Percentiles rank a stretch among this genome's conserved stretches.
Evolutionary conservation across 2,888 invertebrate genomes (phyloP).

Genomic region (Leucophenga maculata): DNA sequence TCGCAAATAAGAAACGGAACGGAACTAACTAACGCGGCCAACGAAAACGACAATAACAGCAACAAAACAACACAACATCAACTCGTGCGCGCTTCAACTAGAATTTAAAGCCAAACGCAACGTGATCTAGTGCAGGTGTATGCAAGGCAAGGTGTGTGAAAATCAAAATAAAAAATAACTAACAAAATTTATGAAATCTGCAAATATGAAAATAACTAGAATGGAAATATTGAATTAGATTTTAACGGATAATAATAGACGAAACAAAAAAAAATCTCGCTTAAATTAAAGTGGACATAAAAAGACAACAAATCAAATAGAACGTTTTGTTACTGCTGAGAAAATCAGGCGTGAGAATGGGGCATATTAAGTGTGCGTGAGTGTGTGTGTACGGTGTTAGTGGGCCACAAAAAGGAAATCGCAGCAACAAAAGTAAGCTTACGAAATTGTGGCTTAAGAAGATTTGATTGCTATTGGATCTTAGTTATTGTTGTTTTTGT

Average conservation of each 20-base stretch:
- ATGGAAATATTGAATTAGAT: neutral
- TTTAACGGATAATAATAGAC: constrained; percentile 42
- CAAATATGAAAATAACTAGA: constrained; percentile 38
- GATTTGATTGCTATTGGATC: too few species aligned
- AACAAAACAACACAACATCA: constrained; percentile 12
- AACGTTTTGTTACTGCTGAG: too few species aligned
- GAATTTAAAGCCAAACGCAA: constrained; percentile 5
- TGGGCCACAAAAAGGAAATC: constrained; percentile 47
- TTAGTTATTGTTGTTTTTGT: too few species aligned
- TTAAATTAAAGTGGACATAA: too few species aligned
- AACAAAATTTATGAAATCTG: constrained; percentile 30
- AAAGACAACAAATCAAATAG: constrained; percentile 44
- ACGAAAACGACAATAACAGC: neutral
- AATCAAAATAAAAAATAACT: neutral
- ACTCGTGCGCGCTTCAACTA: neutral
- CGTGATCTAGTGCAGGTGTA: constrained; percentile 19
- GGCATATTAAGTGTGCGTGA: neutral
- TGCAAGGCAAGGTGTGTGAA: constrained; percentile 30
- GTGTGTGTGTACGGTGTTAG: constrained; percentile 17
- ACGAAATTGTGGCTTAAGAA: too few species aligned
- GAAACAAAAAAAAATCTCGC: neutral
- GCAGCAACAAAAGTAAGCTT: too few species aligned
- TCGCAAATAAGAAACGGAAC: constrained; percentile 52
- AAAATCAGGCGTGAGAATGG: too few species aligned
- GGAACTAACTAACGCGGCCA: constrained; percentile 37